Percentiles rank a stretch among this genome's conserved stretches.
These are phyloP conservation scores for Paedocypris micromegethes DNA, from an alignment of 2,797 vertebrate genomes.

Conservation along the genomic window DNA sequence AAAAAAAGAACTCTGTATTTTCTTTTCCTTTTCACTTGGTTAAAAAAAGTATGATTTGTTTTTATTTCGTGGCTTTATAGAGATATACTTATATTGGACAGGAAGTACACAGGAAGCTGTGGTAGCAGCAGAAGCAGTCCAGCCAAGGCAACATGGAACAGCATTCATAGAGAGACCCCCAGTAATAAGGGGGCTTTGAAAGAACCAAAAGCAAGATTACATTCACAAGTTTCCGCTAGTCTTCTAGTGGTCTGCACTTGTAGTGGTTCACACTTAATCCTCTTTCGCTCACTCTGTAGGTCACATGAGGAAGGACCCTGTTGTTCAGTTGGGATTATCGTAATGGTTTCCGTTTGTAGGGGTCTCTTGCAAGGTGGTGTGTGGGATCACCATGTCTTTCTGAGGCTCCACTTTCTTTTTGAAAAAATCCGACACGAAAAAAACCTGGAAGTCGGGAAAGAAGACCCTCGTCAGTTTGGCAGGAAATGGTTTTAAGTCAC, in stretches of 20 bases:
- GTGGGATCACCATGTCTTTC: conserved; percentile 74
- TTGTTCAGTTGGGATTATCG: conserved; percentile 74
- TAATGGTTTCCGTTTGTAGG: conserved; percentile 86
- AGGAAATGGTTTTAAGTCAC: no score
- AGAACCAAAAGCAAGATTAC: conserved; percentile 65
- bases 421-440: conserved; percentile 92
- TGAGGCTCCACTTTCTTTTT: conserved; percentile 65
- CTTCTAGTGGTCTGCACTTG: conserved; percentile 68
- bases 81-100: conserved; percentile 54
- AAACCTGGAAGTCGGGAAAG: conserved; percentile 58
- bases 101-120: conserved; percentile 73
- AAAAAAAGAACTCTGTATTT: conserved; percentile 74
- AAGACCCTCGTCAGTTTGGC: background rate
- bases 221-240: conserved; percentile 69
- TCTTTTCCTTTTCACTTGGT: conserved; percentile 58
- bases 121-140: conserved; percentile 76
- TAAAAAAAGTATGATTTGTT: conserved; percentile 46
- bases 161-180: conserved; percentile 46
- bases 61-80: conserved; percentile 45
- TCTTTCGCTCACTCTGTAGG: conserved; percentile 42
- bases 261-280: conserved; percentile 54
- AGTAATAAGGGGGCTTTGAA: conserved; percentile 49
- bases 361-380: conserved; percentile 84
- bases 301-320: background rate
- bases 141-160: conserved; percentile 71